phyloP scores from a whole-genome alignment of 2,888 invertebrate species.

The Branchellion lobata region DNA sequence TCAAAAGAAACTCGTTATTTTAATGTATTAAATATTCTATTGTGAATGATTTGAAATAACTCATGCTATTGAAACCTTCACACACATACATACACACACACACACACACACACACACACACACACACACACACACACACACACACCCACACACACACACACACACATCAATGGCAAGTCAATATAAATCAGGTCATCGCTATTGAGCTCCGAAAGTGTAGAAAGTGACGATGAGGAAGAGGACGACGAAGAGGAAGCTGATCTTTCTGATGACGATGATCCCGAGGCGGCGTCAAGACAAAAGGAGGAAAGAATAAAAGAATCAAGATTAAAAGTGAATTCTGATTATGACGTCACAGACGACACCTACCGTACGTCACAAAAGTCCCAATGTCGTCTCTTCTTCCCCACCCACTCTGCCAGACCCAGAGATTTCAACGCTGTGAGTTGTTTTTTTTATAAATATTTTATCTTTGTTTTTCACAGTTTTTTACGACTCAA shows the following conservation, averaged over 20 bases:
- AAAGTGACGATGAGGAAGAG: constrained; percentile 10
- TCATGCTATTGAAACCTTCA: no score
- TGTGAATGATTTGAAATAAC: not conserved
- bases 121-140: no score
- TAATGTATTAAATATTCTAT: not conserved
- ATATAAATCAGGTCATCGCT: no score
- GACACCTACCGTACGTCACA: no score
- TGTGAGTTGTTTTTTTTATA: not conserved
- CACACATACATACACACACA: no score
- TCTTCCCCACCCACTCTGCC: constrained; percentile 42
- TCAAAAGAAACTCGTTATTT: not conserved
- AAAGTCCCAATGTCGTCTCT: constrained; percentile 52
- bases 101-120: no score
- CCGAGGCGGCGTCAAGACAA: no score
- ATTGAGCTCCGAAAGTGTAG: not conserved
- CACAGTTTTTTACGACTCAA: not conserved
- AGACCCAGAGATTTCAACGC: constrained; percentile 19
- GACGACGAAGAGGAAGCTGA: not conserved
- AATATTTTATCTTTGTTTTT: not conserved
- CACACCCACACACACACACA: no score
- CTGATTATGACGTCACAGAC: no score
- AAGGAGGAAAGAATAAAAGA: no score
- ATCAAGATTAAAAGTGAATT: no score
- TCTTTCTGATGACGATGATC: not conserved
- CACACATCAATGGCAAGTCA: no score